Conservation (phyloP, 2,888 invertebrate species). For the Uropetala carovei region DNA sequence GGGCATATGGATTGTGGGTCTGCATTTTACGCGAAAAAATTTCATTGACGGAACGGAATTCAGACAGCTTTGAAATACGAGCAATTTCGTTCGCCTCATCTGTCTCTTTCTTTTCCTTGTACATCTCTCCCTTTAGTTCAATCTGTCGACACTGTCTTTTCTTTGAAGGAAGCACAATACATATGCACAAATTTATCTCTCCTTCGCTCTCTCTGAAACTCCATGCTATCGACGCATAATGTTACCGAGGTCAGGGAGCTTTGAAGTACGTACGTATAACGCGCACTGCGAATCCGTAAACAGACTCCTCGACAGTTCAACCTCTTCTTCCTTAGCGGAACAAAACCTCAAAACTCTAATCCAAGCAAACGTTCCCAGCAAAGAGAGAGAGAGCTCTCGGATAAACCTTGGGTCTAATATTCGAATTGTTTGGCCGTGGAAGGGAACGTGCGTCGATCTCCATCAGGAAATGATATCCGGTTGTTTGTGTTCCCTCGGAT, state of each 20-base stretch:
- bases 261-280: neutral
- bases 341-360: slow-evolving; percentile 17
- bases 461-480: neutral
- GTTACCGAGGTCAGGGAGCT: neutral
- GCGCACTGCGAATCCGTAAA: neutral
- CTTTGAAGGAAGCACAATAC: too few species aligned
- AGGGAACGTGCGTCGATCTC: neutral
- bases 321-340: neutral
- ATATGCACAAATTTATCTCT: neutral
- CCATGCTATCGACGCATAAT: neutral
- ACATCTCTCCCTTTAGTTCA: too few species aligned
- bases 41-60: too few species aligned
- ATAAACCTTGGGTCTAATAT: slow-evolving; percentile 7
- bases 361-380: neutral
- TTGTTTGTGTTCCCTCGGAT: neutral
- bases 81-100: too few species aligned
- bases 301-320: neutral
- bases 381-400: neutral
- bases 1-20: too few species aligned
- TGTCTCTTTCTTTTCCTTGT: too few species aligned
- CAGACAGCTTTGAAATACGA: too few species aligned
- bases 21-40: too few species aligned
- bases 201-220: neutral
- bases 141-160: too few species aligned
- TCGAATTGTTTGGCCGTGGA: slow-evolving; percentile 17